Evolutionary conservation across 2,888 invertebrate species (phyloP).

Genomic region (Punctoribates punctum): DNA sequence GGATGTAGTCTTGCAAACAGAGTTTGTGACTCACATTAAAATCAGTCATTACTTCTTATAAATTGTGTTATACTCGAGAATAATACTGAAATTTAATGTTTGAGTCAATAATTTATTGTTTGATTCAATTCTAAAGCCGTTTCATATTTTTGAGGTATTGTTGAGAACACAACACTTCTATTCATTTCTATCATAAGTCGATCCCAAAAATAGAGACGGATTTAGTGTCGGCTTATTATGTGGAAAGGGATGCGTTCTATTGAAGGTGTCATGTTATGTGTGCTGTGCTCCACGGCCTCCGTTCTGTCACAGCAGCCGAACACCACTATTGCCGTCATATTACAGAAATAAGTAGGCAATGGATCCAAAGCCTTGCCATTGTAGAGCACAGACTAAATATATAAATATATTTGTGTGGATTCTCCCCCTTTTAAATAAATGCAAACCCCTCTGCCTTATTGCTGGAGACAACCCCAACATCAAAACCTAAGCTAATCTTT

Average conservation of each 20-base stretch:
- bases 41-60: background rate
- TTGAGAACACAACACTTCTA: conserved; percentile 1
- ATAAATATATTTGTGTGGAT: conserved; percentile 33
- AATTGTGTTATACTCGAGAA: background rate
- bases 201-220: background rate
- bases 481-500: conserved; percentile 27
- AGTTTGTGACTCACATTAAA: background rate
- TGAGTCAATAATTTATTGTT: background rate
- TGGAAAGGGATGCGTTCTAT: conserved; percentile 20
- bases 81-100: conserved; percentile 13
- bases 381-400: conserved; percentile 12
- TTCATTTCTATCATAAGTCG: background rate
- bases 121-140: background rate
- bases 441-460: background rate
- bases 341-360: conserved; percentile 4
- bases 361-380: background rate
- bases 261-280: conserved; percentile 34
- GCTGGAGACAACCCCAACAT: conserved; percentile 15
- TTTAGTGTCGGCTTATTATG: conserved; percentile 32
- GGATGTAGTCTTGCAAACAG: background rate
- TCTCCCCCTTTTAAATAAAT: background rate
- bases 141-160: conserved; percentile 2
- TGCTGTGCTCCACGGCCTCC: background rate
- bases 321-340: conserved; percentile 27
- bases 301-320: background rate